A percentile compares a stretch with the other conserved stretches of the same genome.
Conservation (phyloP, 2,113 vertebrate species). For the Halcyon malimbica region DNA sequence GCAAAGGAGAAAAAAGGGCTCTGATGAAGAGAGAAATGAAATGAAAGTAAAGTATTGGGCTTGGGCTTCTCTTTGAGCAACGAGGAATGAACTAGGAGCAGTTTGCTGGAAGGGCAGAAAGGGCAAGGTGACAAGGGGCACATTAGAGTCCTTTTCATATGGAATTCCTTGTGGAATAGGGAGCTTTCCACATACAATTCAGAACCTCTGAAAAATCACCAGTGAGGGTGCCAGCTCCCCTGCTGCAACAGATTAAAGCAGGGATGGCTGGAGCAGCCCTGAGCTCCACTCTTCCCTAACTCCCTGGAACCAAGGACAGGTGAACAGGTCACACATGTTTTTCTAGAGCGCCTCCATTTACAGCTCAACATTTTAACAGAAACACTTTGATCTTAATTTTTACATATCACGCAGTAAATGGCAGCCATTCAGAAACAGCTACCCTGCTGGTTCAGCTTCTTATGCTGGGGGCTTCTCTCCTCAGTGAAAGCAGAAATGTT, state of each 20-base stretch:
- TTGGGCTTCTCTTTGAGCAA: not conserved
- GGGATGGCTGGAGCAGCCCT: not conserved
- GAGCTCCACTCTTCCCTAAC: not conserved
- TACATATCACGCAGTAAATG: not conserved
- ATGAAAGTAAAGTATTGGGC: not conserved
- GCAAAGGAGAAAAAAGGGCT: not conserved
- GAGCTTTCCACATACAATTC: not conserved
- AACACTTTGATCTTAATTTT: not conserved
- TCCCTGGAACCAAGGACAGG: not conserved
- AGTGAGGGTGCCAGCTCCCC: not conserved
- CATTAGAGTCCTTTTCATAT: not conserved
- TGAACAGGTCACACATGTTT: not conserved
- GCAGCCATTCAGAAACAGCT: not conserved
- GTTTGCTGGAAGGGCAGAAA: not conserved
- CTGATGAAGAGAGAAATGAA: not conserved
- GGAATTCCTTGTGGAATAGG: not conserved
- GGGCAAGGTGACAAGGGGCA: not conserved
- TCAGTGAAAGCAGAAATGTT: not conserved
- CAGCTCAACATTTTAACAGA: not conserved
- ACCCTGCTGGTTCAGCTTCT: not conserved
- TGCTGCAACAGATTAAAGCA: not conserved
- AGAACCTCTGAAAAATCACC: not conserved
- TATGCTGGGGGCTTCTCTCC: not conserved
- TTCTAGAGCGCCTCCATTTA: not conserved
- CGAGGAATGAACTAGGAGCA: not conserved